A percentile compares a stretch with the other conserved stretches of the same genome.
phyloP scores from a whole-genome alignment of 2,113 vertebrate genomes.

The Pitta sordida region DNA sequence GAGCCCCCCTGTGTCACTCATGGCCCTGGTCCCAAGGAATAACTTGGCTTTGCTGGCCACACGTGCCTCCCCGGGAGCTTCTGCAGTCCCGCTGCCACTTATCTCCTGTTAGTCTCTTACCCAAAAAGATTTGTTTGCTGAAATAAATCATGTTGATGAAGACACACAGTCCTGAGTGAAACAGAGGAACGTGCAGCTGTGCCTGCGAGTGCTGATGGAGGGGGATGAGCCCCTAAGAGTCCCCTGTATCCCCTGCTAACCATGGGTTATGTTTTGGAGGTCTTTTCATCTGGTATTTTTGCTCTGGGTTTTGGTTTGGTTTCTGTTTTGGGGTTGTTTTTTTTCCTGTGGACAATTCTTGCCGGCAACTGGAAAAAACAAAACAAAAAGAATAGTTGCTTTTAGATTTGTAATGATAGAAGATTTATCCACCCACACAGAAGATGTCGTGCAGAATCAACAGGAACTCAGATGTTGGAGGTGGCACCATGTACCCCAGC shows the following conservation, averaged over 20 bases:
- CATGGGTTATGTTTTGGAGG: background rate
- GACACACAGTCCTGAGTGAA: background rate
- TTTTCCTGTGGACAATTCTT: background rate
- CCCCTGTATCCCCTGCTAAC: background rate
- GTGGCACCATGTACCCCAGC: accelerated
- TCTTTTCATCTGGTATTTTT: background rate
- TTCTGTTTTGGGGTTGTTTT: too few species aligned
- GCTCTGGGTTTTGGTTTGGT: background rate
- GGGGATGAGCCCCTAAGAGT: background rate
- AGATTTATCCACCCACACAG: background rate
- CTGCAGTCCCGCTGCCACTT: background rate
- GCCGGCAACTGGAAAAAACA: background rate
- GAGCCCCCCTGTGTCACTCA: background rate
- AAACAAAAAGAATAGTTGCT: background rate
- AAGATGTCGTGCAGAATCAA: background rate
- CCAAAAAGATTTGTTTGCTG: background rate
- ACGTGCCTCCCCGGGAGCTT: accelerated
- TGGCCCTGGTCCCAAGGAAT: background rate
- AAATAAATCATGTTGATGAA: background rate
- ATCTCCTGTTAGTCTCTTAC: background rate
- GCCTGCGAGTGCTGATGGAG: background rate
- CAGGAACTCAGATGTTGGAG: background rate
- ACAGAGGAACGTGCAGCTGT: background rate
- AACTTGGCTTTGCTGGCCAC: background rate
- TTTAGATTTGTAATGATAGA: background rate